Evolutionary conservation across 2,797 vertebrate species (phyloP).

Genomic region (Xiphophorus birchmanni): DNA sequence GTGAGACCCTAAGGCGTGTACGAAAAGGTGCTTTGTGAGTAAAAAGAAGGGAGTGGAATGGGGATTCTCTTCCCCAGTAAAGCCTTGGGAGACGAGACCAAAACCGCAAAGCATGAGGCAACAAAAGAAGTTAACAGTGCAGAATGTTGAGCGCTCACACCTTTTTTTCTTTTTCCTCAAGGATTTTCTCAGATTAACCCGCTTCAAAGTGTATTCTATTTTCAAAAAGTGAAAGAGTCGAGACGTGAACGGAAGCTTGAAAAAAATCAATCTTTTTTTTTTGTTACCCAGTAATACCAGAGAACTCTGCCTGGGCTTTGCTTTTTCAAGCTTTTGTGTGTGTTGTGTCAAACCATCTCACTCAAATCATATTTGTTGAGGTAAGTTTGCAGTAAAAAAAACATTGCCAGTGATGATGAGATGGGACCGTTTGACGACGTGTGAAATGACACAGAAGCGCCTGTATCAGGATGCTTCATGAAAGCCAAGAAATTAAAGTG

Average conservation of each 20-base stretch:
- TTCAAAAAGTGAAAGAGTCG: background rate
- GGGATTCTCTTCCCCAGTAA: background rate
- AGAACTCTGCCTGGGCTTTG: conserved; percentile 50
- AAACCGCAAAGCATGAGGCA: background rate
- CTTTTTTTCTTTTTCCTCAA: background rate
- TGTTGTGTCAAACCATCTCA: conserved; percentile 46
- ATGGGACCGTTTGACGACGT: conserved; percentile 24
- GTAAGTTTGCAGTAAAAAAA: conserved; percentile 55
- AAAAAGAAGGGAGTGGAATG: background rate
- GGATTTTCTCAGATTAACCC: background rate
- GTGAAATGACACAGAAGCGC: background rate
- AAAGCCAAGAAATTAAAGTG: conserved; percentile 19
- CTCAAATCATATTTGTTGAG: conserved; percentile 71
- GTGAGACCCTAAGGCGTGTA: background rate
- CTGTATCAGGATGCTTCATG: conserved; percentile 45
- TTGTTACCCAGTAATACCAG: conserved; percentile 17
- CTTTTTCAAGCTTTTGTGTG: conserved; percentile 54
- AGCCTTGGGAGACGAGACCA: background rate
- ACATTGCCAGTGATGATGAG: conserved; percentile 34
- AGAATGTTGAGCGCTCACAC: background rate
- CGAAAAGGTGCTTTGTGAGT: background rate
- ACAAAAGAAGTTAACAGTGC: background rate
- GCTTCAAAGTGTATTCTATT: background rate
- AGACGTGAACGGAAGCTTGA: background rate
- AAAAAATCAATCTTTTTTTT: background rate